phyloP scores from a whole-genome alignment of 2,888 invertebrate species.

The Cactoblastis cactorum region DNA sequence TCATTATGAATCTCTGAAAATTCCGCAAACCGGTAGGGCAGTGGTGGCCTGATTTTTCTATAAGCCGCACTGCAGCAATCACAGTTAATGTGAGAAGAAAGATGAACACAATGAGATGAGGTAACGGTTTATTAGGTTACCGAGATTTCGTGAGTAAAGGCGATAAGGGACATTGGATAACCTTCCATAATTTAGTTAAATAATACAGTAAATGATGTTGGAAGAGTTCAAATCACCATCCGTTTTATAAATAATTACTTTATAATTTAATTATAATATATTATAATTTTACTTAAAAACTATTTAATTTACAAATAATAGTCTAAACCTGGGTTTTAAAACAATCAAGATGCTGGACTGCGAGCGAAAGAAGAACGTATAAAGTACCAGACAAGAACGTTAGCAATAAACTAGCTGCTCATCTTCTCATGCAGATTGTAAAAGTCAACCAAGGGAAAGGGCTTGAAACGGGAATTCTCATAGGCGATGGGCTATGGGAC shows the following conservation, averaged over 20 bases:
- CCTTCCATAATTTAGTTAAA: neutral
- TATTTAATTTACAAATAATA: too few species aligned
- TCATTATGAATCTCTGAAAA: constrained; percentile 46
- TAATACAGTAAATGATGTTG: neutral
- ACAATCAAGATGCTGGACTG: too few species aligned
- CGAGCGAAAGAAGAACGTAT: too few species aligned
- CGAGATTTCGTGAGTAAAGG: constrained; percentile 11
- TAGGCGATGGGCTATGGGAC: too few species aligned
- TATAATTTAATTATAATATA: neutral
- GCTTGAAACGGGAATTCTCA: too few species aligned
- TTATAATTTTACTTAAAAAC: too few species aligned
- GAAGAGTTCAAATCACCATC: too few species aligned
- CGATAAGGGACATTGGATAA: neutral
- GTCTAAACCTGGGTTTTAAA: too few species aligned
- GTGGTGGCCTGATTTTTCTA: constrained; percentile 65
- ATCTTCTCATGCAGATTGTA: too few species aligned
- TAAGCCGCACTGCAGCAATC: constrained; percentile 65
- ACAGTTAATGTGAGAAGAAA: constrained; percentile 33
- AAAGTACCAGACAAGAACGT: too few species aligned
- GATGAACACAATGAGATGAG: constrained; percentile 33
- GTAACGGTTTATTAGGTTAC: constrained; percentile 23
- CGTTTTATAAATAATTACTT: neutral
- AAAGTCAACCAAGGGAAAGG: too few species aligned
- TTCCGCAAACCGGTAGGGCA: constrained; percentile 31
- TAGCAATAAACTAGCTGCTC: too few species aligned